A percentile compares a stretch with the other conserved stretches of the same genome.
Evolutionary conservation across 2,888 invertebrate genomes (phyloP).

Genomic region (Arge pagana): DNA sequence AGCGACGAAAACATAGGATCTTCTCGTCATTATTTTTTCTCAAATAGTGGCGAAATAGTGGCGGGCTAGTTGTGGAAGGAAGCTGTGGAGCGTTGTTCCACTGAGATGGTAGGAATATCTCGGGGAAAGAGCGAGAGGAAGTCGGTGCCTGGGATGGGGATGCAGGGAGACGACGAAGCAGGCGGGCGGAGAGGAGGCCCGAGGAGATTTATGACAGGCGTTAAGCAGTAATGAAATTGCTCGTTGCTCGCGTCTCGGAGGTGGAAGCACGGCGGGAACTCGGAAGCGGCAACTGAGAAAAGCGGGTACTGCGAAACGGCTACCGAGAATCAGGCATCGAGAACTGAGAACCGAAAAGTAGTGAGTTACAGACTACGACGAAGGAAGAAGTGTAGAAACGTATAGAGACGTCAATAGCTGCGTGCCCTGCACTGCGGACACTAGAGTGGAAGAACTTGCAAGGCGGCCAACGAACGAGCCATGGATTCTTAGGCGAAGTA

Average conservation of each 20-base stretch:
- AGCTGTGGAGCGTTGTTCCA: slow-evolving; percentile 5
- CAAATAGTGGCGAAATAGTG: slow-evolving; percentile 33
- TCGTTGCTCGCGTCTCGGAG: slow-evolving; percentile 56
- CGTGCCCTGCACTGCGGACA: too few relatives aligned
- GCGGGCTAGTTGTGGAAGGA: slow-evolving; percentile 31
- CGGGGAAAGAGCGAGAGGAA: slow-evolving; percentile 25
- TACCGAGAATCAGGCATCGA: slow-evolving; percentile 36
- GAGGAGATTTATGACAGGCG: slow-evolving; percentile 60
- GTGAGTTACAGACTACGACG: slow-evolving; percentile 22
- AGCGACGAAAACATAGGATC: slow-evolving; percentile 14
- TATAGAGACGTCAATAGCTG: too few relatives aligned
- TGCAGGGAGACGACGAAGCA: slow-evolving; percentile 29
- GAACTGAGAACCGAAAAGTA: slow-evolving; percentile 14
- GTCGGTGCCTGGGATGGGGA: slow-evolving; percentile 26
- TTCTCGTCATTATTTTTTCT: slow-evolving; percentile 40
- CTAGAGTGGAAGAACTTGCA: too few relatives aligned
- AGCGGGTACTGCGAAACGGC: slow-evolving; percentile 35
- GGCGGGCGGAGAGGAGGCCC: slow-evolving; percentile 41
- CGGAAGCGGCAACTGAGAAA: slow-evolving; percentile 33
- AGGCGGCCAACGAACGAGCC: too few relatives aligned
- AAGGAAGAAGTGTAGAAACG: slow-evolving; percentile 29
- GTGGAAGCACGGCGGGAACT: slow-evolving; percentile 41
- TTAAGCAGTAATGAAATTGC: slow-evolving; percentile 63
- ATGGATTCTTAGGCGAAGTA: too few relatives aligned
- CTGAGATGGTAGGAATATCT: slow-evolving; percentile 16